phyloP scores from a whole-genome alignment of 1,140 invertebrate genomes.

The Gryllus bimaculatus region DNA sequence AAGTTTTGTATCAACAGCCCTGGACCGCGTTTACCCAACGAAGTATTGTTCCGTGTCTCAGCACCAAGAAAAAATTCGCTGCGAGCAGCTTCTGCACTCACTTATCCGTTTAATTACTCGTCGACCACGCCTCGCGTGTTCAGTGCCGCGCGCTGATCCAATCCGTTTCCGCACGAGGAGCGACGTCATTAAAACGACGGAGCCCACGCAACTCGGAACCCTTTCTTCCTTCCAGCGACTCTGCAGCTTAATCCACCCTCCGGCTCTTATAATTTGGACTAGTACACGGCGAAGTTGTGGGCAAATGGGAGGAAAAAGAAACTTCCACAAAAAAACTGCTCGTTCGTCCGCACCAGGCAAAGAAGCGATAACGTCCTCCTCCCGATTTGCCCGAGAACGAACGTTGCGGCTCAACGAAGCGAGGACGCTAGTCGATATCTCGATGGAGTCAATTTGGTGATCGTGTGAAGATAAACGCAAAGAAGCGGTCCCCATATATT shows the following conservation, averaged over 20 bases:
- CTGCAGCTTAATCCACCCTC: background rate
- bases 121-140: background rate
- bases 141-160: background rate
- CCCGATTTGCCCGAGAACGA: too few species aligned
- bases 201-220: background rate
- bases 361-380: too few species aligned
- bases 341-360: too few species aligned
- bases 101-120: background rate
- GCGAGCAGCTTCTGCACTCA: background rate
- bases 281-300: background rate
- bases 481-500: too few species aligned
- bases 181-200: background rate
- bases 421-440: too few species aligned
- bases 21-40: background rate
- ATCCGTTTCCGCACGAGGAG: background rate
- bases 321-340: background rate
- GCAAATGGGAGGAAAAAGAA: background rate
- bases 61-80: background rate
- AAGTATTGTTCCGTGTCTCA: background rate
- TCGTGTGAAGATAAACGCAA: too few species aligned
- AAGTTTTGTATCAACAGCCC: too few species aligned
- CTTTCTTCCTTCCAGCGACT: background rate
- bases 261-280: background rate
- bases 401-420: too few species aligned
- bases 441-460: too few species aligned